Conservation (phyloP, 2,888 invertebrate genomes). For the Eupithecia dodoneata region DNA sequence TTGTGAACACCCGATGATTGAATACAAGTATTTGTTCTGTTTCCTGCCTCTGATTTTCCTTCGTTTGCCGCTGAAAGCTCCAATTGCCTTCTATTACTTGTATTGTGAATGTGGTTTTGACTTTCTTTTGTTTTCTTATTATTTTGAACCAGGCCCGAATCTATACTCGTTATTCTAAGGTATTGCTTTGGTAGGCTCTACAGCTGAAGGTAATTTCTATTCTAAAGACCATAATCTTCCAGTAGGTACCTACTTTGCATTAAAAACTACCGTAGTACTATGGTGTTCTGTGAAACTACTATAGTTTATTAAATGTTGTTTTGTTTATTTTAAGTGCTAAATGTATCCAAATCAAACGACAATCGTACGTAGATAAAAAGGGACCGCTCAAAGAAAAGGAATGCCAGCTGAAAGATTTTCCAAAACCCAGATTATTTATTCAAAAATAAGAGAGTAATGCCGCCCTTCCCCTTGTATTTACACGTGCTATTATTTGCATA, state of each 20-base stretch:
- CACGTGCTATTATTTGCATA: slow-evolving; percentile 83
- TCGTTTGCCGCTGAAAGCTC: slow-evolving; percentile 75
- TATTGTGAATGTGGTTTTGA: slow-evolving; percentile 66
- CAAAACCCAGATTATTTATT: slow-evolving; percentile 29
- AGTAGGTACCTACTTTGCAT: no score
- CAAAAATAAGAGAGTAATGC: slow-evolving; percentile 38
- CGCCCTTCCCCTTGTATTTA: slow-evolving; percentile 73
- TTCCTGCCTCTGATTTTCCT: slow-evolving; percentile 79
- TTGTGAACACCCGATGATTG: slow-evolving; percentile 82
- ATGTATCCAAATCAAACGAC: background rate
- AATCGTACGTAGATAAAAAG: background rate
- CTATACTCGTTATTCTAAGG: background rate
- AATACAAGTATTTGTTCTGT: slow-evolving; percentile 83
- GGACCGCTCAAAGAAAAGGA: background rate
- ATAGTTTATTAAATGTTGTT: background rate
- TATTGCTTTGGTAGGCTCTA: background rate
- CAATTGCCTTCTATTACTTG: slow-evolving; percentile 68
- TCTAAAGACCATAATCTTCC: background rate
- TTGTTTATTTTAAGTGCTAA: background rate
- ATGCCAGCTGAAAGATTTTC: background rate
- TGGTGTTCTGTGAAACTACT: no score
- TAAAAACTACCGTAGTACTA: no score
- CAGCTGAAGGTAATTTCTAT: background rate
- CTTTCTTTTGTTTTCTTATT: slow-evolving; percentile 43
- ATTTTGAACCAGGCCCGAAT: background rate